Base-by-base conservation (phyloP, 2,888 invertebrate species). In the Acheta domesticus region DNA sequence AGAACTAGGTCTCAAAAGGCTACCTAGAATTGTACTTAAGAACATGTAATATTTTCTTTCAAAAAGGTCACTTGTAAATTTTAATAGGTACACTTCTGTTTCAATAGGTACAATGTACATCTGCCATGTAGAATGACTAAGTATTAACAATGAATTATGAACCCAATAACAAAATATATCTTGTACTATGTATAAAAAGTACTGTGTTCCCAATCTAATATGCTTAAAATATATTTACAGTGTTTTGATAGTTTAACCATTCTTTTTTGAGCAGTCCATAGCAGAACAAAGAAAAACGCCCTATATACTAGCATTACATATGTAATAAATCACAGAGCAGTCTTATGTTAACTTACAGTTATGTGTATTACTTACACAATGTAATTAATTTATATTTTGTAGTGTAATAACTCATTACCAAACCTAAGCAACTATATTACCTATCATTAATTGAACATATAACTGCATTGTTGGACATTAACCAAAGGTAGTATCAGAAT, bases 401-500 rank as follows among this genome's bases (percentile, higher is more conserved):
- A 62, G 62, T 62, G 62, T 62, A 62, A 62, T 62, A 62, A 62
- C 62, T 62, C 62, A 62, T 62, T 62, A 62, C 62, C 62, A 62
- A 62, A 62, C 62, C 62, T 62, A 62, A 62, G 62, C 62, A 62
- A 19, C 62, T 62, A 62, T 62, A 14, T 62, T 62, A 77, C 48
- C 48, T 36, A 77, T 36, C n/a, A 77, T 36, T 77, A 36, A 48
- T 21, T 77, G n/a, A 48, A 77, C 48, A 36, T 36, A 36, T 77
- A 36, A 77, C 48, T 77, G 48, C 36, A 77, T 77, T 77, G 77
- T 48, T 36, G n/a, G 77, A 77, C 48, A 77, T n/a, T 48, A 77
- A n/a, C 77, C 77, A 21, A 48, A 48, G 36, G 36, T 36, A 36
- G 20, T 77, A 49, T 77, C 36, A 77, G 48, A 36, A n/a, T 77